A percentile compares a stretch with the other conserved stretches of the same genome.
phyloP scores from a whole-genome alignment of 2,888 invertebrate genomes.

The Liodrosophila aerea region DNA sequence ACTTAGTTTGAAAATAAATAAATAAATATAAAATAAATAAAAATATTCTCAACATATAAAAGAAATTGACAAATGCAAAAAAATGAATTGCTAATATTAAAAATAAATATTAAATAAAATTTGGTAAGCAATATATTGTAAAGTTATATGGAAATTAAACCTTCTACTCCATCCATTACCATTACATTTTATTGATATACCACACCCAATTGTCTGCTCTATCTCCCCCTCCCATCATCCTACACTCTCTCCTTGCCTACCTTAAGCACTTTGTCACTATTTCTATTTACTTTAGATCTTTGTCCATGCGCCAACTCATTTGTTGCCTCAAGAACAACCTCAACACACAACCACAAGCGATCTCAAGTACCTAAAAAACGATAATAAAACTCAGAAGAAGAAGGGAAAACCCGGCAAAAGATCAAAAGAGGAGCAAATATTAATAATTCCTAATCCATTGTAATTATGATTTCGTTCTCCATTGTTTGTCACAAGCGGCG shows the following conservation, averaged over 20 bases:
- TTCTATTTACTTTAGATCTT: slow-evolving; percentile 53
- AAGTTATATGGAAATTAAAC: too few relatives aligned
- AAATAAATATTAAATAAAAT: too few relatives aligned
- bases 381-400: slow-evolving; percentile 30
- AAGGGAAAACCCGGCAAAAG: slow-evolving; percentile 57
- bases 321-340: slow-evolving; percentile 62
- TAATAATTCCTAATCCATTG: slow-evolving; percentile 76
- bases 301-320: slow-evolving; percentile 66
- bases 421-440: slow-evolving; percentile 54
- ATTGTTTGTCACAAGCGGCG: slow-evolving; percentile 72
- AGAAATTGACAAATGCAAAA: too few relatives aligned
- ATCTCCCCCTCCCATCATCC: background rate
- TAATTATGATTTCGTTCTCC: slow-evolving; percentile 67
- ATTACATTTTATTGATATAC: too few relatives aligned
- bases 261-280: slow-evolving; percentile 4
- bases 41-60: too few relatives aligned
- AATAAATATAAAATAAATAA: too few relatives aligned
- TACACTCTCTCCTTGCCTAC: slow-evolving; percentile 1
- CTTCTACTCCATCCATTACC: too few relatives aligned
- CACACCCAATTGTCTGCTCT: background rate
- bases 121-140: too few relatives aligned
- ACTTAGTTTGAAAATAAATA: too few relatives aligned
- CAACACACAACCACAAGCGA: slow-evolving; percentile 33
- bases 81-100: too few relatives aligned
- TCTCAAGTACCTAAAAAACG: slow-evolving; percentile 47